Evolutionary conservation across 2,888 invertebrate genomes (phyloP).

Genomic region (Gonocerus acuteangulatus): DNA sequence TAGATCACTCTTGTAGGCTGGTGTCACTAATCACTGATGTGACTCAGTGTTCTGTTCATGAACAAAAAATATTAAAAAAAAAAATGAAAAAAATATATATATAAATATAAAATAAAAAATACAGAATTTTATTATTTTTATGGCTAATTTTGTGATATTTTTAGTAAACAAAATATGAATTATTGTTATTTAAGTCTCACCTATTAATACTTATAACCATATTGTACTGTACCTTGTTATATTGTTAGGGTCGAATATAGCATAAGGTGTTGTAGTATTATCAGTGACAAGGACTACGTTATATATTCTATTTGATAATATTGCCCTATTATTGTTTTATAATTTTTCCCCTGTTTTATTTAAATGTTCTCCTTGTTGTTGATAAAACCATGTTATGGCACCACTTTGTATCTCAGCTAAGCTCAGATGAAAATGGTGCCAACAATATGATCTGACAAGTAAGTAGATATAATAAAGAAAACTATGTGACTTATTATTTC

Average conservation of each 20-base stretch:
- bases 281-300: slow-evolving; percentile 42
- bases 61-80: slow-evolving; percentile 36
- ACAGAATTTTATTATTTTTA: slow-evolving; percentile 50
- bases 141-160: slow-evolving; percentile 51
- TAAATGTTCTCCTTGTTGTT: slow-evolving; percentile 46
- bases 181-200: slow-evolving; percentile 51
- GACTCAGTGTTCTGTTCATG: slow-evolving; percentile 35
- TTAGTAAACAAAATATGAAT: slow-evolving; percentile 45
- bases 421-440: slow-evolving; percentile 30
- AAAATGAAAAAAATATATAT: slow-evolving; percentile 34
- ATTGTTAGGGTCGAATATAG: slow-evolving; percentile 43
- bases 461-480: slow-evolving; percentile 36
- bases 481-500: slow-evolving; percentile 36
- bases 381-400: slow-evolving; percentile 41
- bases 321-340: slow-evolving; percentile 26
- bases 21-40: slow-evolving; percentile 32
- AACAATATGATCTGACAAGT: slow-evolving; percentile 36
- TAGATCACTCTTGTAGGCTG: slow-evolving; percentile 39
- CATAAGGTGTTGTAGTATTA: slow-evolving; percentile 45
- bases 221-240: slow-evolving; percentile 41
- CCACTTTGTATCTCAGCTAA: slow-evolving; percentile 23
- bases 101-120: slow-evolving; percentile 41
- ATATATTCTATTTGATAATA: slow-evolving; percentile 41
- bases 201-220: slow-evolving; percentile 43
- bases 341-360: slow-evolving; percentile 10